Evolutionary conservation across 2,888 invertebrate genomes (phyloP), one percentile per base, ranked within the genome.

Genomic region (Apeira syringaria): DNA sequence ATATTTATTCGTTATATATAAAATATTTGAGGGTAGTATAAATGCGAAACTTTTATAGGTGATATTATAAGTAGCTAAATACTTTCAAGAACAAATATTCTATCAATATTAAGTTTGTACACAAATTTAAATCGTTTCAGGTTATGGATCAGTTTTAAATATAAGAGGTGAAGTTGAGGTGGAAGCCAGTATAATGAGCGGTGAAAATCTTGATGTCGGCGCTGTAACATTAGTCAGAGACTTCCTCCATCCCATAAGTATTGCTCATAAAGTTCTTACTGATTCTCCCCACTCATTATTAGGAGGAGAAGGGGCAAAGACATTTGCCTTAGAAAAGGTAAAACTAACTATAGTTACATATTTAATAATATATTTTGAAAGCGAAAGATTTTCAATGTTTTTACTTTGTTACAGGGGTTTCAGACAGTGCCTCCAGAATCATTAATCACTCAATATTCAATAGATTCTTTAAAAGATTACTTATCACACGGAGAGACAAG

Each of bases 121-220:
- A n/a, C n/a, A n/a, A n/a, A n/a, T n/a, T n/a, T n/a, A n/a, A n/a
- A n/a, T 15, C 15, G 15, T 17, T 39, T 5, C 29, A 87, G 88
- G 87, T 11, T 94, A 93, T 68, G 97, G 97, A 3, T 94, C 96
- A 0, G 96, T 96, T 5, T 80, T 97, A 31, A 97, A 94, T 64
- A 72, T 92, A 11, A 92, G 92, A 35, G 96, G 95, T 3, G 92
- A 94, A 63, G 94, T 96, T 0, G 96, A 97, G 89, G 94, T 97
- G 94, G 97, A 97, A 80, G 96, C 97, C 0, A 94, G 95, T 49
- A 92, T 97, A 17, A 96, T 96, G 94, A 91, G 94, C 54, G 97
- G 97, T 0, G 76, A 82, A 0, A 84, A 92, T 35, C 80, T 97
- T 28, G 89, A 89, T 52, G 92, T 92, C 25, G 97, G 97, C 1